Percentiles rank a stretch among this genome's conserved stretches.
These are phyloP conservation scores for Tribolium castaneum DNA, from an alignment of 1,140 invertebrate genomes.

Conservation along the genomic window DNA sequence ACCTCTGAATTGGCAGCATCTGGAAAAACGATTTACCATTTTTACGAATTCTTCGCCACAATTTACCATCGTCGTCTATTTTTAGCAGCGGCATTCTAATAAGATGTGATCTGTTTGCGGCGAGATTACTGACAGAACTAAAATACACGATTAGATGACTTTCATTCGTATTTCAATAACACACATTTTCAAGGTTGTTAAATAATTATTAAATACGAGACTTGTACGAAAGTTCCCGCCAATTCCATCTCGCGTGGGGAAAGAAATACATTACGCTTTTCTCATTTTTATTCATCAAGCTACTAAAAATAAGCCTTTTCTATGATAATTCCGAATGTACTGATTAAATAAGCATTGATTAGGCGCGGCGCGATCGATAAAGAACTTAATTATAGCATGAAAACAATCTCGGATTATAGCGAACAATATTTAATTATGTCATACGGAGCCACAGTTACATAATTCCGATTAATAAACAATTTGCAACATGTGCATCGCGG, in stretches of 20 bases:
- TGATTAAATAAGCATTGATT: neutral
- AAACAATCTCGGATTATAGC: too few species aligned
- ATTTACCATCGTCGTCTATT: conserved; percentile 29
- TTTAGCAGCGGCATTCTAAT: conserved; percentile 31
- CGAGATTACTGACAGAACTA: conserved; percentile 37
- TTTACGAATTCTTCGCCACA: conserved; percentile 32
- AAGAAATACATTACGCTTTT: neutral
- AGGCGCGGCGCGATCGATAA: neutral
- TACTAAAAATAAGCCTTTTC: neutral
- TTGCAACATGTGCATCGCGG: neutral
- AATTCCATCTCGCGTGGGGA: neutral
- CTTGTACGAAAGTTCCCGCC: conserved; percentile 14
- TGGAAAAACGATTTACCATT: conserved; percentile 30
- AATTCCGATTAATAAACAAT: neutral
- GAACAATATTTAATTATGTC: neutral
- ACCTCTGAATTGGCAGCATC: conserved; percentile 63
- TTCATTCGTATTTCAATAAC: conserved; percentile 56
- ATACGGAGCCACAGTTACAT: neutral
- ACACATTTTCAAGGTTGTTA: conserved; percentile 47
- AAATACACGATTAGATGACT: conserved; percentile 52
- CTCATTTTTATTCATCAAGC: neutral
- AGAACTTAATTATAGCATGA: too few species aligned
- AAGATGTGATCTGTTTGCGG: conserved; percentile 5
- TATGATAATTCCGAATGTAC: neutral
- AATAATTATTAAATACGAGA: conserved; percentile 8